These are phyloP conservation scores for Euzophera pinguis DNA, from an alignment of 2,888 invertebrate species.

Conservation along the genomic window DNA sequence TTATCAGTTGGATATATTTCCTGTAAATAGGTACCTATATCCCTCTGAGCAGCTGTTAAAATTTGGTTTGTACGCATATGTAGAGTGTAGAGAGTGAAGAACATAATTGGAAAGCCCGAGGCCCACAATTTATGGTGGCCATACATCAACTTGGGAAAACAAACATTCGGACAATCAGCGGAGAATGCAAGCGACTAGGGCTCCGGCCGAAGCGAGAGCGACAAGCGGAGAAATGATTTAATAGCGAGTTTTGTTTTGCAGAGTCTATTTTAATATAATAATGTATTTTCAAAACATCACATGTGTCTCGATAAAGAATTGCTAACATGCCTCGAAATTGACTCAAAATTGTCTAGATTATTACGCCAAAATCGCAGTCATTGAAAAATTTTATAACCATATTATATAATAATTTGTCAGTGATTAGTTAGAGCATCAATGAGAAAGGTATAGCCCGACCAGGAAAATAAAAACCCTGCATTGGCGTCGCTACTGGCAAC, in stretches of 20 bases:
- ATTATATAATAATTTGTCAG: too few species aligned
- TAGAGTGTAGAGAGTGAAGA: constrained; percentile 14
- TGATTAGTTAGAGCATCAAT: too few species aligned
- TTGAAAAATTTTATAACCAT: too few species aligned
- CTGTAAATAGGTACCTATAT: neutral
- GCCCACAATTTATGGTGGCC: constrained; percentile 55
- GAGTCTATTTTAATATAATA: too few species aligned
- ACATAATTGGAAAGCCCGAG: constrained; percentile 59
- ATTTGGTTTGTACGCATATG: neutral
- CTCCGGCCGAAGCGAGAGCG: neutral
- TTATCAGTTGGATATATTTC: neutral
- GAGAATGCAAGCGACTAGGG: constrained; percentile 28
- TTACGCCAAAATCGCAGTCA: too few species aligned
- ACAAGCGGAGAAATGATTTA: neutral
- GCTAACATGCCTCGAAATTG: too few species aligned
- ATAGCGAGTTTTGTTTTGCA: neutral
- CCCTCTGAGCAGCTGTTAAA: neutral
- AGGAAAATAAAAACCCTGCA: too few species aligned
- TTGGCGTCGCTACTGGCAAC: too few species aligned
- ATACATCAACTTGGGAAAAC: constrained; percentile 58
- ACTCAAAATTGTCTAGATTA: too few species aligned
- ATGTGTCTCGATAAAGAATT: too few species aligned
- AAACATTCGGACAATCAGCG: constrained; percentile 44
- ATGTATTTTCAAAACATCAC: too few species aligned
- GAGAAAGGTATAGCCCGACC: too few species aligned